Evolutionary conservation across 2,113 vertebrate genomes (phyloP).

Genomic region (Silurus meridionalis): DNA sequence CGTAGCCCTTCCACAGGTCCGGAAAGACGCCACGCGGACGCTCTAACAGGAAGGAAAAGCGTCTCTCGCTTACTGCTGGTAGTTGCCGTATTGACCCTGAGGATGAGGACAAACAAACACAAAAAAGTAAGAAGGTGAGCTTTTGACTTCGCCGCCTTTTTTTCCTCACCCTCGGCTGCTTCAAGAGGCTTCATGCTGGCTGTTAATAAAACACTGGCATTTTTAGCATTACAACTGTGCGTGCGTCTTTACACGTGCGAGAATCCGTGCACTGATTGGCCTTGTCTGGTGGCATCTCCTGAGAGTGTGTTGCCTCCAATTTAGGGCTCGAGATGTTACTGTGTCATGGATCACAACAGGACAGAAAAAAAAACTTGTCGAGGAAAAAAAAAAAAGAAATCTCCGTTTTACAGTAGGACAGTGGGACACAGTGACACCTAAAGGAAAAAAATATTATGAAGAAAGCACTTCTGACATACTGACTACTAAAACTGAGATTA

Average conservation of each 20-base stretch:
- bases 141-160: conserved; percentile 42
- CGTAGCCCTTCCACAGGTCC: conserved; percentile 64
- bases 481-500: not conserved
- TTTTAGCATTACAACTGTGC: not conserved
- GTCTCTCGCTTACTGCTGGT: conserved; percentile 89
- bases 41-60: conserved; percentile 59
- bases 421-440: not conserved
- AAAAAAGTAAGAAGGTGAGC: conserved; percentile 43
- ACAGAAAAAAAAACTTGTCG: not conserved
- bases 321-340: not conserved
- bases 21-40: conserved; percentile 65
- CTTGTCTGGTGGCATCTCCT: not conserved
- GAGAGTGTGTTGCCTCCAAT: not conserved
- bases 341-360: not conserved
- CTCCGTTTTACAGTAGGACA: not conserved
- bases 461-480: not conserved
- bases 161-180: not conserved
- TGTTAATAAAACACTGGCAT: not conserved
- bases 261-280: not conserved
- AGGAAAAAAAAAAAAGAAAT: too few species aligned
- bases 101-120: conserved; percentile 33
- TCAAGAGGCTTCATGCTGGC: conserved; percentile 1
- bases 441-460: not conserved
- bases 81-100: conserved; percentile 97
- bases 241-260: not conserved